Conservation (phyloP, 1,140 invertebrate genomes). For the Lethrus apterus region DNA sequence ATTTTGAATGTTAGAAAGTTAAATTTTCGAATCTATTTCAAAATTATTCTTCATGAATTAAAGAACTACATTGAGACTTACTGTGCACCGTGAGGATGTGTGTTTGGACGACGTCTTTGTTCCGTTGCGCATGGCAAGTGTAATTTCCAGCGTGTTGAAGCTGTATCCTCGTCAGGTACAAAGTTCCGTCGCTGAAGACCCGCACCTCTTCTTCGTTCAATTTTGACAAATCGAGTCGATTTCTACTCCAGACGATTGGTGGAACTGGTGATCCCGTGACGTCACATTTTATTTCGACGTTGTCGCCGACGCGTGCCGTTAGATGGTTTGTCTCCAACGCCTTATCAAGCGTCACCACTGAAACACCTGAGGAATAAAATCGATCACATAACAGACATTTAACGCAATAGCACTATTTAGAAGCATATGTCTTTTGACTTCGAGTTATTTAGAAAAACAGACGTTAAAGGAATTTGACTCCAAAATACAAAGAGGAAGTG, state of each 20-base stretch:
- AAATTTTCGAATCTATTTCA: no score
- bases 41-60: no score
- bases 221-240: conserved; percentile 57
- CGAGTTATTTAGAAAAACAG: no score
- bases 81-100: conserved; percentile 70
- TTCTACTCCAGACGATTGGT: conserved; percentile 65
- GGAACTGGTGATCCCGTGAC: conserved; percentile 62
- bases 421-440: no score
- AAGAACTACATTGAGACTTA: no score
- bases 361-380: conserved; percentile 51
- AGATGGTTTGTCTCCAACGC: conserved; percentile 64
- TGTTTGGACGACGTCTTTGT: conserved; percentile 67
- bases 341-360: conserved; percentile 65
- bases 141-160: conserved; percentile 75
- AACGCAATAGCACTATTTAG: no score
- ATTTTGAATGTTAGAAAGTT: no score
- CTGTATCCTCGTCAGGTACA: conserved; percentile 69
- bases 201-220: conserved; percentile 58
- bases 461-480: no score
- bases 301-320: conserved; percentile 63
- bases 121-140: conserved; percentile 68
- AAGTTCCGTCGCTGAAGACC: conserved; percentile 64
- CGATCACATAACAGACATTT: conserved; percentile 7
- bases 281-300: conserved; percentile 75
- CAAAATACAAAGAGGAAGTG: no score